Conservation (phyloP, 2,797 vertebrate genomes). For the Arctocebus calabarensis region DNA sequence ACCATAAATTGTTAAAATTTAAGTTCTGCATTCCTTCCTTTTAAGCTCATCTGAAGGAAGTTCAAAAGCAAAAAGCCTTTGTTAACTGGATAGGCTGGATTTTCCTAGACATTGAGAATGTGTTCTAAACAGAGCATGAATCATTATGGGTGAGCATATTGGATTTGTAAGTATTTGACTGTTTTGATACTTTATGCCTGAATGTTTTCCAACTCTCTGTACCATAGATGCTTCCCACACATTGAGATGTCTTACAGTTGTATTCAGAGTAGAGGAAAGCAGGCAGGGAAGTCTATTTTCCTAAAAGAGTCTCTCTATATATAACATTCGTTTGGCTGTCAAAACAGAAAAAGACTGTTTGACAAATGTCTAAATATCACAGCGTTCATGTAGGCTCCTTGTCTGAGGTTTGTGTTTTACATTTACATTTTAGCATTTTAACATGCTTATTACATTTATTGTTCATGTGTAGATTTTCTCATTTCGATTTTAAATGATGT, state of each 20-base stretch:
- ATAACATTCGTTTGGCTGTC: slow-evolving; percentile 78
- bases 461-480: slow-evolving; percentile 65
- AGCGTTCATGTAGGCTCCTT: slow-evolving; percentile 71
- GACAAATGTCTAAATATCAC: slow-evolving; percentile 81
- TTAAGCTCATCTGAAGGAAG: slow-evolving; percentile 31
- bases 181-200: slow-evolving; percentile 70
- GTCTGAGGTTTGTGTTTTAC: slow-evolving; percentile 73
- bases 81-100: slow-evolving; percentile 38
- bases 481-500: slow-evolving; percentile 79
- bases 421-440: slow-evolving; percentile 82
- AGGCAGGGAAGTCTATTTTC: slow-evolving; percentile 64
- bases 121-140: slow-evolving; percentile 69
- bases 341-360: slow-evolving; percentile 76
- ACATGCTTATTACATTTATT: slow-evolving; percentile 77
- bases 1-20: slow-evolving; percentile 35
- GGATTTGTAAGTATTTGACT: slow-evolving; percentile 73
- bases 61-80: slow-evolving; percentile 53
- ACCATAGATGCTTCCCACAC: slow-evolving; percentile 70
- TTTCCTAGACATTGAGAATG: slow-evolving; percentile 55
- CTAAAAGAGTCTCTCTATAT: slow-evolving; percentile 68
- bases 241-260: slow-evolving; percentile 74
- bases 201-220: slow-evolving; percentile 79
- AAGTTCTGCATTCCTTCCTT: not conserved
- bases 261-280: slow-evolving; percentile 71
- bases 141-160: slow-evolving; percentile 66